These are phyloP conservation scores for Clamator glandarius DNA, from an alignment of 2,797 vertebrate genomes.

Conservation along the genomic window DNA sequence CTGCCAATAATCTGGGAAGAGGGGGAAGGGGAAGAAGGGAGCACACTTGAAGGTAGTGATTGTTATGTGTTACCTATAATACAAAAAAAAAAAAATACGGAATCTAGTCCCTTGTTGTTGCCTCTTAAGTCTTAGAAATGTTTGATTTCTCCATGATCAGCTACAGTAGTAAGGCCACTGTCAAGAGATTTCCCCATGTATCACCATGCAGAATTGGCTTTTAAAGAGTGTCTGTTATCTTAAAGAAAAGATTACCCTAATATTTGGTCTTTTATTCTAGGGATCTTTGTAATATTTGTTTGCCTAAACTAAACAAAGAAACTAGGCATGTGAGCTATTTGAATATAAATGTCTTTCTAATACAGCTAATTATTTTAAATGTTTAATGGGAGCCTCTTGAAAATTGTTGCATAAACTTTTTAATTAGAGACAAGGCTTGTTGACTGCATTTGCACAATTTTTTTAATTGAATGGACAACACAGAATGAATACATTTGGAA, in stretches of 20 bases:
- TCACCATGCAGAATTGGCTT: background rate
- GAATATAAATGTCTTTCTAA: conserved; percentile 43
- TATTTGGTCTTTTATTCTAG: background rate
- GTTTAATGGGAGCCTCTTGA: conserved; percentile 7
- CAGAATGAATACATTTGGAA: background rate
- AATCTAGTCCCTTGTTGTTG: background rate
- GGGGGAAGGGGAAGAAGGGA: background rate
- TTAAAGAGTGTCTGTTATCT: background rate
- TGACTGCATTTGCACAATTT: background rate
- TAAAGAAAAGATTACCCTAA: background rate
- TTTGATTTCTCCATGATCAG: background rate
- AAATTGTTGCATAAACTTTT: conserved; percentile 43
- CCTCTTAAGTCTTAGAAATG: background rate
- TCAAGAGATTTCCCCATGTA: background rate
- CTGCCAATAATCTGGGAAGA: background rate
- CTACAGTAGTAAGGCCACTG: background rate
- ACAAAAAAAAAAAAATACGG: background rate
- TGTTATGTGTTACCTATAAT: background rate
- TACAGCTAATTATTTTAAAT: conserved; percentile 29
- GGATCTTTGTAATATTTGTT: background rate
- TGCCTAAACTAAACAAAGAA: background rate
- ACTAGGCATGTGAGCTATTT: background rate
- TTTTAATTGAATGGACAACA: conserved; percentile 23
- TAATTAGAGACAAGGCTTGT: background rate
- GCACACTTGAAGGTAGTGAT: background rate